Evolutionary conservation across 2,888 invertebrate species (phyloP).

Genomic region (Meiosimyza platycephala): DNA sequence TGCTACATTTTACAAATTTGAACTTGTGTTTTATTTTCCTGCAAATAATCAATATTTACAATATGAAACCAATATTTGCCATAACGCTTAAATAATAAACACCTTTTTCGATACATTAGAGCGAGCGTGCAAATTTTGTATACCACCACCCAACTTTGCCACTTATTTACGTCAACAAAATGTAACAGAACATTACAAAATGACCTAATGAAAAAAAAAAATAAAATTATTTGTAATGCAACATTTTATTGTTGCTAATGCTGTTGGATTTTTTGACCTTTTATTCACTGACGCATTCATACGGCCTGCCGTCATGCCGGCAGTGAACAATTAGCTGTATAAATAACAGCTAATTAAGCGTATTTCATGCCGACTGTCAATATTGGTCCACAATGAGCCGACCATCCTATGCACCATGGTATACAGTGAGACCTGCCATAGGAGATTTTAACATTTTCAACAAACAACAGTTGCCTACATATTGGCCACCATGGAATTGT

Average conservation of each 20-base stretch:
- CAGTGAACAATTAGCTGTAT: slow-evolving; percentile 31
- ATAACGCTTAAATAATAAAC: slow-evolving; percentile 24
- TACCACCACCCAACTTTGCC: not conserved
- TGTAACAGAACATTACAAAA: too few species aligned
- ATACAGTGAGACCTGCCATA: too few species aligned
- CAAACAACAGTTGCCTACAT: too few species aligned
- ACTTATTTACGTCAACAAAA: not conserved
- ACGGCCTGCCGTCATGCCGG: not conserved
- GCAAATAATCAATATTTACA: slow-evolving; percentile 22
- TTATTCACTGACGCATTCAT: too few species aligned
- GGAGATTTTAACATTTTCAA: too few species aligned
- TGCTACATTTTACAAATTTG: too few species aligned
- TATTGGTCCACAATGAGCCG: slow-evolving; percentile 9
- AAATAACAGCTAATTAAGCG: slow-evolving; percentile 35
- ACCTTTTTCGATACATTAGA: not conserved
- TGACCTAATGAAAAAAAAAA: not conserved
- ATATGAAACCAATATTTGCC: slow-evolving; percentile 16
- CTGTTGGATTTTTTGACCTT: not conserved
- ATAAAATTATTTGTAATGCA: not conserved
- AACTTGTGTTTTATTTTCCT: too few species aligned
- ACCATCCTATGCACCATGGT: too few species aligned
- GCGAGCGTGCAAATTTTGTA: not conserved
- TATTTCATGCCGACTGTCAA: slow-evolving; percentile 27
- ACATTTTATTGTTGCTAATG: slow-evolving; percentile 18
- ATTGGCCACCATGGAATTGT: too few species aligned